A percentile compares a stretch with the other conserved stretches of the same genome.
Conservation (phyloP, 2,888 invertebrate species). For the Spilosoma lubricipeda region DNA sequence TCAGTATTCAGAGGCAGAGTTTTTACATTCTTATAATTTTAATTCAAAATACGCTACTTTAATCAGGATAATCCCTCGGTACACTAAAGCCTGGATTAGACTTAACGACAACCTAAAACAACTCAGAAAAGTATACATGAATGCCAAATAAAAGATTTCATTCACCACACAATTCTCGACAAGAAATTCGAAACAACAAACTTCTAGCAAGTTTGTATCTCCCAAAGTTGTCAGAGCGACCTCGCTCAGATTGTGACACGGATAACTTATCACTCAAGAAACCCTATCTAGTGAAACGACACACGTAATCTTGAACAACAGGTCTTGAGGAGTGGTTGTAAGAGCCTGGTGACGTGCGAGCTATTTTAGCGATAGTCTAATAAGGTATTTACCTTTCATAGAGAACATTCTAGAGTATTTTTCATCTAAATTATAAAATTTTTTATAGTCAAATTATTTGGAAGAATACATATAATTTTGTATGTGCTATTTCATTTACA, state of each 20-base stretch:
- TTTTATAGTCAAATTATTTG: no score
- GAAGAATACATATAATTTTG: no score
- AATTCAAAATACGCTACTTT: neutral
- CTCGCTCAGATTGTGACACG: slow-evolving; percentile 40
- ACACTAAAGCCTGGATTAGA: neutral
- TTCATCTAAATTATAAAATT: neutral
- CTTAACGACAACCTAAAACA: slow-evolving; percentile 4
- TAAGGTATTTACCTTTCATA: slow-evolving; percentile 13
- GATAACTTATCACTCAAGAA: slow-evolving; percentile 50
- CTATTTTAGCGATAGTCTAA: slow-evolving; percentile 12
- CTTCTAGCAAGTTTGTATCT: slow-evolving; percentile 33
- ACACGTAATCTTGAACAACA: slow-evolving; percentile 51
- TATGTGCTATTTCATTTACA: no score
- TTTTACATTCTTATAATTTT: neutral
- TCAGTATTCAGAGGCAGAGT: neutral
- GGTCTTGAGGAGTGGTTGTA: slow-evolving; percentile 37
- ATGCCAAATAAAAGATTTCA: slow-evolving; percentile 24
- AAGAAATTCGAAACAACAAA: slow-evolving; percentile 20
- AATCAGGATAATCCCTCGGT: neutral
- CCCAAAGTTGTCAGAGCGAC: slow-evolving; percentile 33
- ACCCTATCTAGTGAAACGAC: slow-evolving; percentile 49
- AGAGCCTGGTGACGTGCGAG: slow-evolving; percentile 22
- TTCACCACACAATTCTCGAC: slow-evolving; percentile 16
- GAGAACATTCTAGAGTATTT: slow-evolving; percentile 3
- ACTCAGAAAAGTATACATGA: slow-evolving; percentile 8